A percentile compares a stretch with the other conserved stretches of the same genome.
Evolutionary conservation across 2,113 vertebrate genomes (phyloP).

Genomic region (Perca schrenkii): DNA sequence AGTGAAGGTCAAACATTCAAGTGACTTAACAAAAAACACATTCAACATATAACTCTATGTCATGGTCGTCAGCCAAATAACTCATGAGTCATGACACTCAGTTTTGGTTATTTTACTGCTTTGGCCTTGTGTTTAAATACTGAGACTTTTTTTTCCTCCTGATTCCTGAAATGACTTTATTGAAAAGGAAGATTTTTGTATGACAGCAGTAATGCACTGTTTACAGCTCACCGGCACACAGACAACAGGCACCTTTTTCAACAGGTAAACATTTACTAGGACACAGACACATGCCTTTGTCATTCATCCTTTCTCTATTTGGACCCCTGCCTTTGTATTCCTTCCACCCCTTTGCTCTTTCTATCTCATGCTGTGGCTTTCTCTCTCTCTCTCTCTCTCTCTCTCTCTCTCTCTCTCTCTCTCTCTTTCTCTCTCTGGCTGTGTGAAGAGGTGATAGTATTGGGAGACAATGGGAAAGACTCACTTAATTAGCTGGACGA

Average conservation of each 20-base stretch:
- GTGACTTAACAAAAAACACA: not conserved
- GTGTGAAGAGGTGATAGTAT: constrained; percentile 73
- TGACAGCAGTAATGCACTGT: constrained; percentile 48
- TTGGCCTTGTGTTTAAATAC: not conserved
- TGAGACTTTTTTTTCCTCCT: not conserved
- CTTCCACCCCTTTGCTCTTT: constrained; percentile 45
- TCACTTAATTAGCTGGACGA: constrained; percentile 86
- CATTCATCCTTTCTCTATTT: constrained; percentile 56
- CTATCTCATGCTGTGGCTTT: constrained; percentile 24
- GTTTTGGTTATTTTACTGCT: constrained; percentile 4
- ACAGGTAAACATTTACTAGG: constrained; percentile 74
- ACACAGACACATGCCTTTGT: constrained; percentile 63
- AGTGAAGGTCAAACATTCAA: constrained; percentile 2
- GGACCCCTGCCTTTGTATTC: constrained; percentile 45
- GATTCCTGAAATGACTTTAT: constrained; percentile 33
- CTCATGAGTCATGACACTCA: not conserved
- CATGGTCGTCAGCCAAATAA: not conserved
- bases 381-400: constrained; percentile 6
- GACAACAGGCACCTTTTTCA: constrained; percentile 62
- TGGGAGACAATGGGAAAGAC: constrained; percentile 82
- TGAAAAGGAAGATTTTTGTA: constrained; percentile 25
- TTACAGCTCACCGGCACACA: constrained; percentile 35
- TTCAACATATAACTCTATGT: not conserved
- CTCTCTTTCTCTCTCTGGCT: constrained; percentile 49
- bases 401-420: constrained; percentile 29